Base-by-base conservation (phyloP, 2,113 vertebrate genomes). In the Macquaria australasica region DNA sequence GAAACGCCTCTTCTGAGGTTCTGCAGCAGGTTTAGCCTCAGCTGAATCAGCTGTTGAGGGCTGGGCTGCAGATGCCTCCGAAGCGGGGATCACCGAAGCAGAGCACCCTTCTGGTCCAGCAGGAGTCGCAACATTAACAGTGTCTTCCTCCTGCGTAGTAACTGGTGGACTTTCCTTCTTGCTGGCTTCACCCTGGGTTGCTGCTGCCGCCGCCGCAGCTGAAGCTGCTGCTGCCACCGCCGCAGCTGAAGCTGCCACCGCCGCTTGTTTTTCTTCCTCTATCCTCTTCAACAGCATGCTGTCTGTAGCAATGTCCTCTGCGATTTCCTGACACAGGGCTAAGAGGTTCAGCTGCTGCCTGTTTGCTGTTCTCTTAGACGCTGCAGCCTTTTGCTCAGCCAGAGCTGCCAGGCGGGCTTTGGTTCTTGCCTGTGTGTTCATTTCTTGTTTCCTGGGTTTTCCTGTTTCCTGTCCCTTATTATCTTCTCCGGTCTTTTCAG, bases 271-370 rank as follows among this genome's bases (percentile, higher is more conserved):
- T 73, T 95, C 94, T 43, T 95, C 91, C 68, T 97, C 97, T 12
- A 94, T 94, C 83, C 94, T 97, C 94, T 96, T 97, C 73, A 99
- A 94, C 78, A 98, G 95, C 82, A 97, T 97, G 64, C 97, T 98
- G 92, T 99, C 98, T 1, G 98, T 99, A 39, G 97, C 98, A 34
- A 99, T 99, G 94, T 99, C 98, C 74, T 98, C 98, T 64, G 98
- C 98, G 1, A 99, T 99, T 93, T 99, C 98, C 89, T 99, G 97
- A 94, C 98, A 99, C 15, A 99, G 94, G 39, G 98, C 98, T 72
- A 99, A 95, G 77, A 99, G 97, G 92, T 98, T 99, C 63, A 98
- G 95, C 84, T 97, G 96, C 90, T 97, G 85, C 84, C 96, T 97
- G 73, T 93, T 96, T 1, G 94, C 89, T 1, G 93, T 84, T 60